phyloP scores from a whole-genome alignment of 37 sponge, comb jelly and placozoan genomes.

The Halichondria panicea region DNA sequence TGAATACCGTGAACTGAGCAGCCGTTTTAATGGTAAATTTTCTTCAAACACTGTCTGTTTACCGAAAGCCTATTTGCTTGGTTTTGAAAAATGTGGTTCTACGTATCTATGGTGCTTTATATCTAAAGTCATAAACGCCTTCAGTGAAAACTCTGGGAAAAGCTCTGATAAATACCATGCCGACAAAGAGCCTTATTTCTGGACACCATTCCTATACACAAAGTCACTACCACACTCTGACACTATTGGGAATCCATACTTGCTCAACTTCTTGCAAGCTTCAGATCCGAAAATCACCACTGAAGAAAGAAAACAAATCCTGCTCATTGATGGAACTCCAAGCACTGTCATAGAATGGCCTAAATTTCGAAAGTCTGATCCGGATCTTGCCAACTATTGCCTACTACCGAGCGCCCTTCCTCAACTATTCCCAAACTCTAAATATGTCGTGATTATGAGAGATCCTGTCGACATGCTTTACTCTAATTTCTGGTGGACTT shows the following conservation, averaged over 20 bases:
- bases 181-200: slow-evolving; percentile 43
- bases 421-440: slow-evolving; percentile 26
- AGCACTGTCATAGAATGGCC: slow-evolving; percentile 31
- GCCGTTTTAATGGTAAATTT: background rate
- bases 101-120: slow-evolving; percentile 31
- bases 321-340: slow-evolving; percentile 27
- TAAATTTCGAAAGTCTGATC: background rate
- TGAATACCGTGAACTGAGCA: background rate
- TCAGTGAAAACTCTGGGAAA: background rate
- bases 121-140: background rate
- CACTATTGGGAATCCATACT: background rate
- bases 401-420: slow-evolving; percentile 33
- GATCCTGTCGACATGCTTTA: slow-evolving; percentile 36
- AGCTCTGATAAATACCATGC: no score
- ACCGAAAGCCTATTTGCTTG: slow-evolving; percentile 35
- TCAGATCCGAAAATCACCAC: background rate
- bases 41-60: slow-evolving; percentile 21
- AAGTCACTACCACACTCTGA: background rate
- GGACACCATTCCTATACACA: background rate
- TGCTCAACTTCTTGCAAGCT: slow-evolving; percentile 1
- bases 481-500: slow-evolving; percentile 46
- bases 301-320: background rate
- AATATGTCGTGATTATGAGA: slow-evolving; percentile 56
- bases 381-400: slow-evolving; percentile 24
- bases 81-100: slow-evolving; percentile 58